Base-by-base conservation (phyloP, 2,797 vertebrate species). In the Botia almorhae region DNA sequence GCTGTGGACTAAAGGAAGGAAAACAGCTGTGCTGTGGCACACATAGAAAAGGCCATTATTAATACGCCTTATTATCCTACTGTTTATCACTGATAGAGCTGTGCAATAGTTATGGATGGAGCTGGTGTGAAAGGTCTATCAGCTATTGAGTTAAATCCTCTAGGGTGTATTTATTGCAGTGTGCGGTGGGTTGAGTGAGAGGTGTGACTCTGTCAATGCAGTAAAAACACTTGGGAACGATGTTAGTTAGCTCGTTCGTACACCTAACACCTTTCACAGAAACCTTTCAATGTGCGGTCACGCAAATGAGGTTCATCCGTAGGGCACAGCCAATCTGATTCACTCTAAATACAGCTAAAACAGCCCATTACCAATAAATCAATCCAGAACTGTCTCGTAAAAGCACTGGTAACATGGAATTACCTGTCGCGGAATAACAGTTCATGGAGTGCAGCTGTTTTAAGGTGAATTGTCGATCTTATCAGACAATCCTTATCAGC, bases 21-120 rank as follows among this genome's bases (percentile, higher is more conserved):
- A 33, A 80, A 73, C 80, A 76, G 83, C 73, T 81, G 73, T 71
- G 76, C 63, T 85, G 73, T 84, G 19, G 29, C 78, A 67, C 68
- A 64, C 75, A 51, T 58, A 80, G 64, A 48, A 56, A 78, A 29
- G 29, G 29, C 29, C 29, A 1, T 29, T 29, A 26, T 80, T 81
- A 77, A 74, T 51, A 73, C 64, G 23, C 39, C 36, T 74, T 75
- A 82, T 78, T 69, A 65, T 29, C 56, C 51, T 10, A 58, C 51
- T 71, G 51, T 73, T 36, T 23, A 21, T 72, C n/a, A 36, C 69
- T 60, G 68, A 78, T 73, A 78, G 36, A 76, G 43, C n/a, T 68
- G 55, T 60, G 56, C 58, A 53, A 70, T 68, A 51, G 75, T 75
- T 68, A 78, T 8, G 14, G 63, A 76, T 67, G 29, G 67, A 63